Percentiles rank a stretch among this genome's conserved stretches.
phyloP scores from a whole-genome alignment of 2,797 vertebrate genomes.

The Hybognathus amarus region DNA sequence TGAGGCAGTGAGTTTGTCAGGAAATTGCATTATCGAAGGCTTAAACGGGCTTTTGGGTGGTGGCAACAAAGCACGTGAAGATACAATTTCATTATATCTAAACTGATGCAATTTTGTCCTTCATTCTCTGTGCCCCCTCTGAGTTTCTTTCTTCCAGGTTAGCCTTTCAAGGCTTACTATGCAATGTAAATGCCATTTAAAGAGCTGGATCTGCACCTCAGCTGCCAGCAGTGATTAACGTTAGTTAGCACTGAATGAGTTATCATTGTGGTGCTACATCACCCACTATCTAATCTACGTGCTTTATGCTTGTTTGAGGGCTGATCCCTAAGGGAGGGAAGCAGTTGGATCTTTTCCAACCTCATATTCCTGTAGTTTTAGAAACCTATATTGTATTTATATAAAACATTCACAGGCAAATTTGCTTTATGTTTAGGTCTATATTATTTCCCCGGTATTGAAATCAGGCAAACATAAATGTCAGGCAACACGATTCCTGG shows the following conservation, averaged over 20 bases:
- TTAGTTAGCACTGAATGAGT: slow-evolving; percentile 49
- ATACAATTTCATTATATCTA: slow-evolving; percentile 57
- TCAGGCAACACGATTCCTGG: too few relatives aligned
- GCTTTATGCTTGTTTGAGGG: slow-evolving; percentile 42
- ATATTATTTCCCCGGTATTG: too few relatives aligned
- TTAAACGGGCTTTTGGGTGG: slow-evolving; percentile 50
- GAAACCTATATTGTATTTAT: too few relatives aligned
- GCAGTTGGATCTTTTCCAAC: slow-evolving; percentile 14
- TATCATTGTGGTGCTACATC: slow-evolving; percentile 49
- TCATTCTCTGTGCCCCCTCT: slow-evolving; percentile 18
- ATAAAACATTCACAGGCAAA: too few relatives aligned
- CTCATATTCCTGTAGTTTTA: slow-evolving; percentile 14
- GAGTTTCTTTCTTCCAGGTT: slow-evolving; percentile 25
- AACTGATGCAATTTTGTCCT: slow-evolving; percentile 45
- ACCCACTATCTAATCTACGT: slow-evolving; percentile 51
- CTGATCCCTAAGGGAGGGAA: slow-evolving; percentile 10
- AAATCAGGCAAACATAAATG: too few relatives aligned
- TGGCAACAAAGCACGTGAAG: slow-evolving; percentile 27
- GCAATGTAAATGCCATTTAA: slow-evolving; percentile 55
- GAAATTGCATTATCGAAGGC: slow-evolving; percentile 45
- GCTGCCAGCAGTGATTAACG: slow-evolving; percentile 55
- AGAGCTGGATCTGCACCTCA: slow-evolving; percentile 39
- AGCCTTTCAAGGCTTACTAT: slow-evolving; percentile 27
- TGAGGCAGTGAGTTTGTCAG: slow-evolving; percentile 39
- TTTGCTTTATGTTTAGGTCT: too few relatives aligned